phyloP scores from a whole-genome alignment of 1,140 invertebrate genomes.

The Leptopilina boulardi region DNA sequence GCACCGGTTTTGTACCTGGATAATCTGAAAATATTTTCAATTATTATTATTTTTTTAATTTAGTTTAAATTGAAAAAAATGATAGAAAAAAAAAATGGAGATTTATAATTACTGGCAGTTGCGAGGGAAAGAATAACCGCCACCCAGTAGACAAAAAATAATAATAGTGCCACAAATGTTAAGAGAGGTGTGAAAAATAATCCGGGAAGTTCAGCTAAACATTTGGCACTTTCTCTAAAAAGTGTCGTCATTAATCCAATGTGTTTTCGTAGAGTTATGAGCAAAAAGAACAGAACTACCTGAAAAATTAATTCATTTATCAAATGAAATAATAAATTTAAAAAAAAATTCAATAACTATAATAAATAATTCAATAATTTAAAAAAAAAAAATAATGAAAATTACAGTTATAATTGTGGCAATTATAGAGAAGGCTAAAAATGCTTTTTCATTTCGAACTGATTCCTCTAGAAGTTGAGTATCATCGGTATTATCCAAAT shows the following conservation, averaged over 20 bases:
- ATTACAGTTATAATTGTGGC: constrained; percentile 91
- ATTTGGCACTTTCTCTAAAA: constrained; percentile 92
- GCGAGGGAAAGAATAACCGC: constrained; percentile 84
- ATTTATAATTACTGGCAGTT: constrained; percentile 81
- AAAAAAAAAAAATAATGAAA: constrained; percentile 52
- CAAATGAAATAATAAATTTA: constrained; percentile 33
- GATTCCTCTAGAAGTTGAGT: constrained; percentile 84
- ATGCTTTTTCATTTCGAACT: constrained; percentile 90
- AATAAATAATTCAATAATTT: neutral
- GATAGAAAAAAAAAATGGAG: constrained; percentile 33
- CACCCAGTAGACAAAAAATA: constrained; percentile 92
- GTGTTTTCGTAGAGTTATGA: constrained; percentile 87
- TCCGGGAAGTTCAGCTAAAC: constrained; percentile 88
- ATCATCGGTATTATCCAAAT: constrained; percentile 80
- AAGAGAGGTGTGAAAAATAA: constrained; percentile 91
- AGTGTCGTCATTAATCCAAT: constrained; percentile 87
- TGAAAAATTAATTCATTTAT: constrained; percentile 72
- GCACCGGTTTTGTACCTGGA: constrained; percentile 72
- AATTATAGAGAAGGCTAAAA: constrained; percentile 88
- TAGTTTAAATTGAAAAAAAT: too few relatives aligned
- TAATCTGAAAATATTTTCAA: constrained; percentile 67
- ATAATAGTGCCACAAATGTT: constrained; percentile 86
- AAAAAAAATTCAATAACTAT: constrained; percentile 10
- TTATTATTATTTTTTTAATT: constrained; percentile 32
- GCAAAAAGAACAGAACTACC: constrained; percentile 87